phyloP scores from a whole-genome alignment of 1,140 invertebrate species.

The Pseudobourletiella spinata region DNA sequence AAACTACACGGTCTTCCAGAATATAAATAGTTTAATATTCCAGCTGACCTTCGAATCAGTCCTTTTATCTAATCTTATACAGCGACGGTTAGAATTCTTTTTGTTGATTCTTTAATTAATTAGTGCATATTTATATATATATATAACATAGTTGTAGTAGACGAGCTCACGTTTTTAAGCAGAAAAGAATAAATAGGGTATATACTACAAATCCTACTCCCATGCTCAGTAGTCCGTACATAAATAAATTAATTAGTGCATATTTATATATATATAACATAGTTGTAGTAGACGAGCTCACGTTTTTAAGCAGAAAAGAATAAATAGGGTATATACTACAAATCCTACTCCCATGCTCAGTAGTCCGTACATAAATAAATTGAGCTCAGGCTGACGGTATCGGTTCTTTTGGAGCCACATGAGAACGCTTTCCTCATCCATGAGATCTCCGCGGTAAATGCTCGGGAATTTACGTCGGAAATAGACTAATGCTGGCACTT shows the following conservation, averaged over 20 bases:
- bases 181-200: constrained; percentile 80
- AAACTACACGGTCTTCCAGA: no score
- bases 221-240: constrained; percentile 82
- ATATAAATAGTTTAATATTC: no score
- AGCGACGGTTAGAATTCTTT: no score
- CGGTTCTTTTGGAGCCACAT: constrained; percentile 89
- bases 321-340: constrained; percentile 78
- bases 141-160: background rate
- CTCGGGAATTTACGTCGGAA: constrained; percentile 89
- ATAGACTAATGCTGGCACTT: constrained; percentile 69
- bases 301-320: constrained; percentile 72
- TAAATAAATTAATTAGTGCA: no score
- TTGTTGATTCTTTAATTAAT: no score
- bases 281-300: no score
- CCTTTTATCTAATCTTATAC: no score
- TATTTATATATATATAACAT: background rate
- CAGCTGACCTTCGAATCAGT: no score
- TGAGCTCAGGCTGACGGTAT: constrained; percentile 83
- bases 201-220: constrained; percentile 78
- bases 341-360: constrained; percentile 76
- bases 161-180: constrained; percentile 52
- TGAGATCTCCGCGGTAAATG: constrained; percentile 72
- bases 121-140: no score
- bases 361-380: constrained; percentile 88
- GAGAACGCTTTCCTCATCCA: constrained; percentile 49